A percentile compares a stretch with the other conserved stretches of the same genome.
Evolutionary conservation across 2,113 vertebrate species (phyloP).

Genomic region (Callorhinus ursinus): DNA sequence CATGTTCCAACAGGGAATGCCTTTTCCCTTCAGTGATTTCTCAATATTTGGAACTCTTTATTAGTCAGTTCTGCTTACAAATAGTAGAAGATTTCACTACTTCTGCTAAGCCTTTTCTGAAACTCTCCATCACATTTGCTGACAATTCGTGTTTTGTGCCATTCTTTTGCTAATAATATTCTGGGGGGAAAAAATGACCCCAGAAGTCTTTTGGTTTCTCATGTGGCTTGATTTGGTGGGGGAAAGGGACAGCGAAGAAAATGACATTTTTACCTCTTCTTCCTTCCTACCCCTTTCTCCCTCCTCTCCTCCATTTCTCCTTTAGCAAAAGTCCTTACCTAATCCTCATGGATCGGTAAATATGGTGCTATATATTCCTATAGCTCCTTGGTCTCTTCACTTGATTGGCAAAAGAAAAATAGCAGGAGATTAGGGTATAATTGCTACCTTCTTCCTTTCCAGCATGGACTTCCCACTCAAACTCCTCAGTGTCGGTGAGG

Average conservation of each 20-base stretch:
- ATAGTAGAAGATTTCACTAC: background rate
- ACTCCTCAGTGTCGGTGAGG: background rate
- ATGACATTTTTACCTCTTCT: background rate
- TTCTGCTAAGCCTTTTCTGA: constrained; percentile 32
- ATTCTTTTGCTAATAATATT: background rate
- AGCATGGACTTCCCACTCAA: constrained; percentile 15
- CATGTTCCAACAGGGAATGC: constrained; percentile 57
- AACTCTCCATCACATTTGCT: background rate
- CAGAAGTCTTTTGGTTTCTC: background rate
- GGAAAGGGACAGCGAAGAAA: background rate
- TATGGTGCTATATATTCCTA: background rate
- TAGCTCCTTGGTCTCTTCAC: constrained; percentile 40
- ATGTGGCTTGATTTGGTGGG: background rate
- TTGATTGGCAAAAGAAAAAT: constrained; percentile 65
- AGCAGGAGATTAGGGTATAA: constrained; percentile 57
- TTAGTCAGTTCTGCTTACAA: constrained; percentile 54
- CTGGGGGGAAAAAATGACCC: background rate
- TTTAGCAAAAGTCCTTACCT: constrained; percentile 34
- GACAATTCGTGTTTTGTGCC: background rate
- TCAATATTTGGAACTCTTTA: constrained; percentile 65
- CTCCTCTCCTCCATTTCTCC: background rate
- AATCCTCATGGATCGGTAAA: background rate
- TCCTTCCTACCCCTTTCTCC: background rate
- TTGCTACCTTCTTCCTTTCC: constrained; percentile 40
- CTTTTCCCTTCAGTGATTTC: constrained; percentile 64